Percentiles rank a stretch among this genome's conserved stretches.
Evolutionary conservation across 2,888 invertebrate genomes (phyloP).

Genomic region (Dendrolimus pini): DNA sequence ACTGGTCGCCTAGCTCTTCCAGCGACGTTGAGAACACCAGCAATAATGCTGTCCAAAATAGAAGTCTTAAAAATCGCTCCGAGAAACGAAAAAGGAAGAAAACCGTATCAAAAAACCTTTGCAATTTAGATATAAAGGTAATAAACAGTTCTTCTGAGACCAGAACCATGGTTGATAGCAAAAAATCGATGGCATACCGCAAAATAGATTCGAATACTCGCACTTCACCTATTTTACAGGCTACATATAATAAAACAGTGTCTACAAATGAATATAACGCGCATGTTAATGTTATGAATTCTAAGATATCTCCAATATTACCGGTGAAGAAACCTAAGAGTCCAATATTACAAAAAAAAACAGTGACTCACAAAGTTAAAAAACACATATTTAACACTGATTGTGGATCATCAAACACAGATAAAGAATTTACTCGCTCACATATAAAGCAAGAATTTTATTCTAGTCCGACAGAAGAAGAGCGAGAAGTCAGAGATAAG

Average conservation of each 20-base stretch:
- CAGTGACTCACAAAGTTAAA: slow-evolving; percentile 30
- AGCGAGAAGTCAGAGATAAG: slow-evolving; percentile 1
- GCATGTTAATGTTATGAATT: slow-evolving; percentile 1
- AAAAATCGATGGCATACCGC: slow-evolving; percentile 18
- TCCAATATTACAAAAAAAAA: slow-evolving; percentile 41
- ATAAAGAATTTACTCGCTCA: too few species aligned
- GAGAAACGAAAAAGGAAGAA: slow-evolving; percentile 51
- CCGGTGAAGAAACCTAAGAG: slow-evolving; percentile 24
- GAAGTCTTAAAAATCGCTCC: slow-evolving; percentile 15
- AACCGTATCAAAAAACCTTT: slow-evolving; percentile 34
- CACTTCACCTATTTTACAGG: slow-evolving; percentile 29
- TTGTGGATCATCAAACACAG: too few species aligned
- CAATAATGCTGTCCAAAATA: slow-evolving; percentile 16
- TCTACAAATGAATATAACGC: slow-evolving; percentile 4
- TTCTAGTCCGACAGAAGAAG: too few species aligned
- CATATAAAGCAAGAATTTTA: too few species aligned
- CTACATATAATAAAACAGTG: slow-evolving; percentile 10
- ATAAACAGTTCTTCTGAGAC: slow-evolving; percentile 22
- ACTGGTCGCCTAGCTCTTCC: slow-evolving; percentile 56
- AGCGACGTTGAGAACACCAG: slow-evolving; percentile 47
- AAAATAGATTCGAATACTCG: slow-evolving; percentile 18
- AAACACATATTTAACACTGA: slow-evolving; percentile 36
- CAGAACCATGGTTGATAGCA: slow-evolving; percentile 10
- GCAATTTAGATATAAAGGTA: slow-evolving; percentile 46
- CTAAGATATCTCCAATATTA: slow-evolving; percentile 5